phyloP scores from a whole-genome alignment of 2,797 vertebrate species.

The Pyrrhura leucotis region DNA sequence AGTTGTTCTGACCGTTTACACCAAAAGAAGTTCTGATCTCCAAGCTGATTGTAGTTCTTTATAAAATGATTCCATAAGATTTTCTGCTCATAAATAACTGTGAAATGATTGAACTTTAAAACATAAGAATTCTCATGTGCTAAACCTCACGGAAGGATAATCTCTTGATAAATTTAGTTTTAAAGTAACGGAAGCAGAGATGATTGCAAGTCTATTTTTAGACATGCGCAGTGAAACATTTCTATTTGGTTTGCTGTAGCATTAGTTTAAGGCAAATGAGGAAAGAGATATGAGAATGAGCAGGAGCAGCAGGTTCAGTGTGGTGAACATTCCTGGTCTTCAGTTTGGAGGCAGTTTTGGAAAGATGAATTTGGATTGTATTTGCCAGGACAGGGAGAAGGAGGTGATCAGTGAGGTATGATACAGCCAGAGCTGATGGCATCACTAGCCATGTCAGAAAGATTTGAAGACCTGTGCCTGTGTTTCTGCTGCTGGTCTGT shows the following conservation, averaged over 20 bases:
- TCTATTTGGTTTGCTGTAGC: neutral
- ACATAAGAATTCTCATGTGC: constrained; percentile 26
- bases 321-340: neutral
- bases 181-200: constrained; percentile 46
- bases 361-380: neutral
- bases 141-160: constrained; percentile 60
- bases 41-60: neutral
- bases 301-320: neutral
- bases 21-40: neutral
- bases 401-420: neutral
- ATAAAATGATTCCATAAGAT: constrained; percentile 39
- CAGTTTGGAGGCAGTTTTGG: neutral
- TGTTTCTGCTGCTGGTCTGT: neutral
- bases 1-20: neutral
- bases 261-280: neutral
- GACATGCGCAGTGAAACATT: neutral
- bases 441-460: accelerated
- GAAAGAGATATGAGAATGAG: neutral
- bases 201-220: constrained; percentile 62
- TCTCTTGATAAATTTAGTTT: constrained; percentile 59
- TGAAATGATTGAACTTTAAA: constrained; percentile 58
- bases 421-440: neutral
- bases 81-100: constrained; percentile 48
- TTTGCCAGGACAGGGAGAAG: neutral
- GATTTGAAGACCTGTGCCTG: neutral